Base-by-base conservation (phyloP, 2,888 invertebrate species). In the Nemotelus pantherinus region DNA sequence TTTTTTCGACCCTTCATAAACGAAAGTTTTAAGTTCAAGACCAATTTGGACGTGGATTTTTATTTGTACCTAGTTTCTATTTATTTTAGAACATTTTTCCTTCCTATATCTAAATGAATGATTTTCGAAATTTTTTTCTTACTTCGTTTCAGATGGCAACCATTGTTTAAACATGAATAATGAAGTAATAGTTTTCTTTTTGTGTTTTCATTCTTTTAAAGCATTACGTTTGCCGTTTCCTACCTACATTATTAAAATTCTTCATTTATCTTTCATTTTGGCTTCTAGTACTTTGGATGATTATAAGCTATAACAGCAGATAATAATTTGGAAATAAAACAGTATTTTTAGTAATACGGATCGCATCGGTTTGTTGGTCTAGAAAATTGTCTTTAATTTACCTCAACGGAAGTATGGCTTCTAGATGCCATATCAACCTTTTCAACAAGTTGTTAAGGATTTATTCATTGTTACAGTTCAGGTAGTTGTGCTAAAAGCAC, bases 41-140 rank as follows among this genome's bases (percentile, higher is more conserved):
- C 25, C 25, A 25, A 25, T 25, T 25, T 25, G 10, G 65, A 65
- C 10, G 7, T 47, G 65, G 65, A 65, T 45, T 65, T 65, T 47
- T 45, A 65, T 70, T 70, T 70, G 70, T 70, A 70, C 70, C 70
- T 70, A 70, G 70, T 70, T 65, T 55, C 6, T 47, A 55, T 68
- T 3, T 5, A 53, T 6, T 45, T 39, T 68, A 50, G 4, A 41
- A 68, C 41, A 5, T 43, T 63, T 43, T 10, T 63, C 43, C 7
- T 43, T 63, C 41, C 25, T 63, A 9, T 43, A 63, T 9, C 43
- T 63, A 10, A 50, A 58, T 58, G 58, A 25, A 25, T 25, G 25
- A 58, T 58, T 58, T 58, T 58, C 58, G 9, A 6, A 5, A 58
- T 10, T 10, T 58, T 10, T n/a, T 60, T 39, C 7, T 7, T 60